Conservation (phyloP, 2,888 invertebrate genomes). For the Cyclophora albipunctata region DNA sequence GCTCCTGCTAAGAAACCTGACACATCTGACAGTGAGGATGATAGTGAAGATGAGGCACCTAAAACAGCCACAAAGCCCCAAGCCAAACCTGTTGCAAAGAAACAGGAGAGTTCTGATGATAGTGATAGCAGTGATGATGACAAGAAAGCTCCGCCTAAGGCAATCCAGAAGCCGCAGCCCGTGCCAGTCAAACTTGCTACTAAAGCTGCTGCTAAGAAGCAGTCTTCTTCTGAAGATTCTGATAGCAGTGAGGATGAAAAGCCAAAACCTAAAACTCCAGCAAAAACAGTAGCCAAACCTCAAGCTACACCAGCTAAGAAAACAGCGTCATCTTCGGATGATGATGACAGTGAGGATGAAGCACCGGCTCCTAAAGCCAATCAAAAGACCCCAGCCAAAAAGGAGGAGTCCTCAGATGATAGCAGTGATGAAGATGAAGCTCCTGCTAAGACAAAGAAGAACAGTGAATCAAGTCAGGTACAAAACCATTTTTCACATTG, state of each 20-base stretch:
- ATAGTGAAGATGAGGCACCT: constrained; percentile 40
- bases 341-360: constrained; percentile 27
- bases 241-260: constrained; percentile 44
- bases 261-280: constrained; percentile 29
- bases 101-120: constrained; percentile 23
- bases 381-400: constrained; percentile 21
- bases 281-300: constrained; percentile 25
- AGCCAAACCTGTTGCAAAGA: constrained; percentile 25
- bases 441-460: constrained; percentile 26
- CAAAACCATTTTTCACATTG: too few relatives aligned
- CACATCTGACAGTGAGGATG: constrained; percentile 50
- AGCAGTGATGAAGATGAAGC: constrained; percentile 31
- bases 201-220: constrained; percentile 28
- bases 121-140: constrained; percentile 20
- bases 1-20: constrained; percentile 28
- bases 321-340: constrained; percentile 40
- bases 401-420: constrained; percentile 34
- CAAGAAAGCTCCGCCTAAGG: constrained; percentile 21
- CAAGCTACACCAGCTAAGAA: constrained; percentile 12
- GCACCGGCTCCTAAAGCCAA: constrained; percentile 7
- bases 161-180: constrained; percentile 20
- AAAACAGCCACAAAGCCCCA: too few relatives aligned
- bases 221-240: constrained; percentile 48
- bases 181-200: constrained; percentile 19
- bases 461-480: constrained; percentile 28